phyloP scores from a whole-genome alignment of 2,113 vertebrate species.

The Sakesphorus luctuosus region DNA sequence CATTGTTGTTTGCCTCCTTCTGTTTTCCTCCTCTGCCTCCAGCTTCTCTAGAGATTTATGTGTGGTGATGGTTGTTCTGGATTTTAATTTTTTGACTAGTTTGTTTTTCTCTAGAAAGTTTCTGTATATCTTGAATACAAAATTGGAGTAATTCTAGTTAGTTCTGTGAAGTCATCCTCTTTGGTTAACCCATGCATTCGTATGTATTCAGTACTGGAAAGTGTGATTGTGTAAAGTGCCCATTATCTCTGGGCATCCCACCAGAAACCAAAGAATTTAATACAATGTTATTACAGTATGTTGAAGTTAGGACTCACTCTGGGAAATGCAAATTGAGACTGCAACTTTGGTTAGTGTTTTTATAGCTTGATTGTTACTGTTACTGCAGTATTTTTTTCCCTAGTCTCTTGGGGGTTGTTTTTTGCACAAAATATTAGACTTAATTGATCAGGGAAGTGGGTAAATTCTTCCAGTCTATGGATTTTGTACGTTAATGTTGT shows the following conservation, averaged over 20 bases:
- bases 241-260: background rate
- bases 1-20: background rate
- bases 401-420: background rate
- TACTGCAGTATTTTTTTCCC: slow-evolving; percentile 5
- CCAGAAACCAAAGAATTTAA: background rate
- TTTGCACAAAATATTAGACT: background rate
- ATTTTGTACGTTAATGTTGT: background rate
- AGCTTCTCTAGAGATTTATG: background rate
- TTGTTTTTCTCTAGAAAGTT: background rate
- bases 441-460: background rate
- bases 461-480: background rate
- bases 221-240: background rate
- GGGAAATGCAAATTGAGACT: slow-evolving; percentile 13
- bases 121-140: background rate
- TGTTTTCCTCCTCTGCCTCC: accelerated
- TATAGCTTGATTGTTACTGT: background rate
- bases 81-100: background rate
- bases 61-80: background rate
- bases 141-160: background rate
- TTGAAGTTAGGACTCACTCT: background rate
- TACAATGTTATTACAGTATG: background rate
- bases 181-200: background rate
- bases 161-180: background rate
- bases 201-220: background rate
- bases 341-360: slow-evolving; percentile 8